Conservation (phyloP, 2,113 vertebrate genomes). For the Scomber japonicus region DNA sequence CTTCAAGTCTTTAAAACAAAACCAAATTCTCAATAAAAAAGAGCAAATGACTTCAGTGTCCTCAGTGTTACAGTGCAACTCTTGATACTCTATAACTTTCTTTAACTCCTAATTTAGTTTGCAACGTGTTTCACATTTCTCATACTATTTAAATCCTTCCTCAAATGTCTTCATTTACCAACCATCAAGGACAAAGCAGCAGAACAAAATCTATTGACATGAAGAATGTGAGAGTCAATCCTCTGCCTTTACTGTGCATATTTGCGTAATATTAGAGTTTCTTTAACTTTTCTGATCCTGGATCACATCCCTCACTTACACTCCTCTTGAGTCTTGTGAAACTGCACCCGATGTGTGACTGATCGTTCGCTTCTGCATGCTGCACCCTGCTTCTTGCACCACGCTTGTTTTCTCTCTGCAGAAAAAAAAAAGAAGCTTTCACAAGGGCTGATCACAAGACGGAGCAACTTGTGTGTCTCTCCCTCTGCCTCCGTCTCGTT, state of each 20-base stretch:
- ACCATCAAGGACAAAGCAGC: neutral
- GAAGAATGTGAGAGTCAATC: neutral
- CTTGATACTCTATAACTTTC: neutral
- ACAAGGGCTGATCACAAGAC: conserved; percentile 68
- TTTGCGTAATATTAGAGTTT: neutral
- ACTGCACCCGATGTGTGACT: conserved; percentile 34
- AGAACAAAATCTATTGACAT: neutral
- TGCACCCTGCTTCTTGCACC: conserved; percentile 7
- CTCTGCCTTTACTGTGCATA: neutral
- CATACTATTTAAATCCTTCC: neutral
- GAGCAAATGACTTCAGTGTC: neutral
- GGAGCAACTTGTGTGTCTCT: conserved; percentile 25
- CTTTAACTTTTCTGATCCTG: neutral
- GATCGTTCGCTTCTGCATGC: conserved; percentile 17
- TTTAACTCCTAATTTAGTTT: neutral
- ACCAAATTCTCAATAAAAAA: neutral
- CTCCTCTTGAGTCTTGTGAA: conserved; percentile 34
- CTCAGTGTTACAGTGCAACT: too few species aligned
- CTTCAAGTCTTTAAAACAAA: neutral
- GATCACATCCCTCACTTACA: neutral
- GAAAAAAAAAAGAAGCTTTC: conserved; percentile 54
- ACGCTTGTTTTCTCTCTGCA: conserved; percentile 31
- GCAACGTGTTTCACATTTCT: neutral
- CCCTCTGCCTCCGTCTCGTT: conserved; percentile 29
- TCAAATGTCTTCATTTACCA: neutral